These are phyloP conservation scores for Psylliodes chrysocephalus DNA, from an alignment of 2,888 invertebrate genomes.

Conservation along the genomic window DNA sequence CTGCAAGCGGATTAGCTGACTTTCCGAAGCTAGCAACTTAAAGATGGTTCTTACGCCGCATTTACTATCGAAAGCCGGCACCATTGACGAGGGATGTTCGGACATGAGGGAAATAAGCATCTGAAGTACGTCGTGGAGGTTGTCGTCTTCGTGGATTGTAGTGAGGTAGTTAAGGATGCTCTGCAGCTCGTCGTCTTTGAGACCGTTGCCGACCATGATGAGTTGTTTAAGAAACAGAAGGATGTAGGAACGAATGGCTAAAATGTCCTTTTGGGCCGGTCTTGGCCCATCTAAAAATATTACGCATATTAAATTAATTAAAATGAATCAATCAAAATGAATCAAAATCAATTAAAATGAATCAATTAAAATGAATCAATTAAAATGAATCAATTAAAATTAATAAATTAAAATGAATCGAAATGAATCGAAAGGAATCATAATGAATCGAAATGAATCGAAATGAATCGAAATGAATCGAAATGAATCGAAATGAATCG, in stretches of 20 bases:
- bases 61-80: conserved; percentile 98
- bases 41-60: conserved; percentile 96
- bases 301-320: conserved; percentile 16
- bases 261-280: conserved; percentile 93
- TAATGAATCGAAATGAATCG: too few relatives aligned
- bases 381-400: too few relatives aligned
- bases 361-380: too few relatives aligned
- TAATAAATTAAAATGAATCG: too few relatives aligned
- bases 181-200: conserved; percentile 98
- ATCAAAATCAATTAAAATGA: too few relatives aligned
- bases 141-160: conserved; percentile 99
- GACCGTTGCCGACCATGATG: conserved; percentile 96
- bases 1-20: conserved; percentile 94
- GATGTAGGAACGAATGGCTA: conserved; percentile 94
- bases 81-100: conserved; percentile 98
- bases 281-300: conserved; percentile 83
- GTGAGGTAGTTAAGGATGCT: conserved; percentile 98
- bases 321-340: too few relatives aligned
- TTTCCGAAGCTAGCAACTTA: conserved; percentile 94
- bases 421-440: too few relatives aligned
- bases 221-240: conserved; percentile 94
- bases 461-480: too few relatives aligned
- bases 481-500: too few relatives aligned
- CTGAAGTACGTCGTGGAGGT: conserved; percentile 96
- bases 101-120: conserved; percentile 97